phyloP scores from a whole-genome alignment of 2,888 invertebrate species.

The Trissolcus brochymenae region DNA sequence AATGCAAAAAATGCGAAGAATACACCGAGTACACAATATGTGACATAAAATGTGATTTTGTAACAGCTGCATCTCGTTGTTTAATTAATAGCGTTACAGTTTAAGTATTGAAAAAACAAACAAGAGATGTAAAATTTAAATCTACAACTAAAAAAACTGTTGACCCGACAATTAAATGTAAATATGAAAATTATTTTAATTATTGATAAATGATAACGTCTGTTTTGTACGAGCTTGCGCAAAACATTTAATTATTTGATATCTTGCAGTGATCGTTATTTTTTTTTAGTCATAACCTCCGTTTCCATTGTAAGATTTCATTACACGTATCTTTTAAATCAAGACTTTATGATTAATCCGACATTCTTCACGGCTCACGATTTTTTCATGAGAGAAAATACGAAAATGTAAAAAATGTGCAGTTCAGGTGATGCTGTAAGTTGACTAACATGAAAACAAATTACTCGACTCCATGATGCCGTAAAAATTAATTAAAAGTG shows the following conservation, averaged over 20 bases:
- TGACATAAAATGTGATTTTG: slow-evolving; percentile 10
- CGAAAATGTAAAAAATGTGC: too few species aligned
- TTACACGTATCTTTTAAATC: too few species aligned
- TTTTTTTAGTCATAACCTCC: too few species aligned
- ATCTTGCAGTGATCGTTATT: too few species aligned
- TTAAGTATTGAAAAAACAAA: neutral
- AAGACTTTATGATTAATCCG: too few species aligned
- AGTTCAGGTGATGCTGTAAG: too few species aligned
- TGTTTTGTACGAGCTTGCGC: neutral
- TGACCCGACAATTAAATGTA: neutral
- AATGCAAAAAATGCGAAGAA: slow-evolving; percentile 31
- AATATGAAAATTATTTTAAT: neutral
- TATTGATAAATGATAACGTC: neutral
- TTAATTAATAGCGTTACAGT: slow-evolving; percentile 24
- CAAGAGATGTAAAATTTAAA: too few species aligned
- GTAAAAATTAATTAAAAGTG: slow-evolving; percentile 29
- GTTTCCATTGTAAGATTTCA: too few species aligned
- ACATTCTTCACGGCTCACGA: too few species aligned
- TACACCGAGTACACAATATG: neutral
- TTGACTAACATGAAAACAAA: neutral
- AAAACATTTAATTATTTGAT: too few species aligned
- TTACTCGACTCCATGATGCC: neutral
- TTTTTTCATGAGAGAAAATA: too few species aligned
- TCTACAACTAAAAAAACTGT: neutral
- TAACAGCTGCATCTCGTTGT: slow-evolving; percentile 14